These are phyloP conservation scores for Folsomia candida DNA, from an alignment of 2,888 invertebrate species.

Conservation along the genomic window DNA sequence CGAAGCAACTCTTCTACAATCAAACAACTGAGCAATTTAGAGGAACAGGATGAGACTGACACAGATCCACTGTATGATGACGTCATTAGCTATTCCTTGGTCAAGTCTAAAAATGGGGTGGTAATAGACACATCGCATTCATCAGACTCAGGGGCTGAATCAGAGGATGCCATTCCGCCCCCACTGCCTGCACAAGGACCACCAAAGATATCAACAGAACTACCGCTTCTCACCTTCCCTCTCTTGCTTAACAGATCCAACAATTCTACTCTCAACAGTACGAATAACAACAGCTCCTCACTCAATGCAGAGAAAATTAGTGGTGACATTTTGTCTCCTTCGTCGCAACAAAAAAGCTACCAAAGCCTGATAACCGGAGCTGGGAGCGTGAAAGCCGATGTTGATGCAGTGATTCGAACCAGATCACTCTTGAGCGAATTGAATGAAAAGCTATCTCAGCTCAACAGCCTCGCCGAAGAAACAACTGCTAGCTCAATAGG, in stretches of 20 bases:
- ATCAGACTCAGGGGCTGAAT: constrained; percentile 42
- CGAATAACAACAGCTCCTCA: neutral
- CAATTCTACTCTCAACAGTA: neutral
- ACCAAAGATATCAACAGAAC: constrained; percentile 41
- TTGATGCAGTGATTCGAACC: constrained; percentile 41
- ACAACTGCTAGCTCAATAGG: neutral
- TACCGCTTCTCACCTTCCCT: constrained; percentile 43
- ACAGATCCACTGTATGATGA: constrained; percentile 50
- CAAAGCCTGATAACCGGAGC: too few species aligned
- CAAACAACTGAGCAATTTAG: constrained; percentile 2
- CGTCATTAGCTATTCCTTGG: constrained; percentile 39
- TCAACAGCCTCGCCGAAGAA: constrained; percentile 28
- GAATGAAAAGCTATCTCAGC: constrained; percentile 48
- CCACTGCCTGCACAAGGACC: constrained; percentile 48
- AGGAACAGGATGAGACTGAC: constrained; percentile 28
- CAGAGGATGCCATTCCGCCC: constrained; percentile 45
- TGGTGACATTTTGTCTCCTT: neutral
- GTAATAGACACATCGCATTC: neutral
- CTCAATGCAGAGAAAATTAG: neutral
- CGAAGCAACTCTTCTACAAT: constrained; percentile 12
- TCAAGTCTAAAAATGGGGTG: neutral
- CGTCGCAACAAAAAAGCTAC: neutral
- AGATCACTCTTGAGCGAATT: constrained; percentile 45
- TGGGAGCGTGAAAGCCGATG: neutral
- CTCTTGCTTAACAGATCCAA: constrained; percentile 14